Percentiles rank a stretch among this genome's conserved stretches.
Conservation (phyloP, 2,113 vertebrate species). For the Pristiophorus japonicus region DNA sequence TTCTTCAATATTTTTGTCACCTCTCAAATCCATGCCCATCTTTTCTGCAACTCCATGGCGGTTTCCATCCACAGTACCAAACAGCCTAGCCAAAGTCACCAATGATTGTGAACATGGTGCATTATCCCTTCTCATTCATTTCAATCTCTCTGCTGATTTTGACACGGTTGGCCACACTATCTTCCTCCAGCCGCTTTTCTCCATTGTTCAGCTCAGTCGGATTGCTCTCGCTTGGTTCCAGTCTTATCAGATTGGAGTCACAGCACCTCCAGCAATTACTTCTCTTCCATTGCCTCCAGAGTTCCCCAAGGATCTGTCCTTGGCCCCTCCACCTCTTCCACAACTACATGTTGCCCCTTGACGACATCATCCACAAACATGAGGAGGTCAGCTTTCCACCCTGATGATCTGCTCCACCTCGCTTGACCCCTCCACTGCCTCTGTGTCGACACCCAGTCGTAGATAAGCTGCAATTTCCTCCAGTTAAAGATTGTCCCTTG, state of each 20-base stretch:
- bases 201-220: background rate
- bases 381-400: background rate
- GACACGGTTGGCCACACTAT: background rate
- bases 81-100: background rate
- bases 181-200: background rate
- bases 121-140: background rate
- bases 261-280: no score
- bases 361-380: background rate
- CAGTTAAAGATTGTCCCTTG: background rate
- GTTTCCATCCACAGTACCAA: background rate
- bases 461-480: background rate
- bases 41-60: no score
- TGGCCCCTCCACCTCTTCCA: background rate
- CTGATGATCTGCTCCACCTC: background rate
- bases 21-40: background rate
- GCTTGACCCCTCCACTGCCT: background rate
- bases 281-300: background rate
- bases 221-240: background rate
- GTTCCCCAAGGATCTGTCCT: background rate
- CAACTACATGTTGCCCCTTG: background rate
- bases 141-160: background rate
- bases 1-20: background rate
- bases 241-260: background rate
- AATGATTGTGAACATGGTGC: background rate
- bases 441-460: background rate